Base-by-base conservation (phyloP, 2,113 vertebrate genomes). In the Chlamydotis undulata region DNA sequence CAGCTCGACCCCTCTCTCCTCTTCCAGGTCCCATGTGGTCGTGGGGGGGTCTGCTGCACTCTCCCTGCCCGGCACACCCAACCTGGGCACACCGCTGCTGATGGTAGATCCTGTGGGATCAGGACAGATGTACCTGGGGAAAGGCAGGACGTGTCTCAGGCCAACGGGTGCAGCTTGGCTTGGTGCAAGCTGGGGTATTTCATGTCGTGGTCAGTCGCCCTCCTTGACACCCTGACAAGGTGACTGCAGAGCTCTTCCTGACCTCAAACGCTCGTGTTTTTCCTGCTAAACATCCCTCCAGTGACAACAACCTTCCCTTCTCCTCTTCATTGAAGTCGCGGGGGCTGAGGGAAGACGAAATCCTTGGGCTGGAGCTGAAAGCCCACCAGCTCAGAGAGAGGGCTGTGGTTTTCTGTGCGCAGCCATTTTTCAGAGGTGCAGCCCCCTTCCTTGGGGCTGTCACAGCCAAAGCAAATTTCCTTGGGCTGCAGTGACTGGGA, bases 151-250 rank as follows among this genome's bases (percentile, higher is more conserved):
- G 63, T n/a, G 49, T 33, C n/a, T 75, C 60, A 12, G 52, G 24
- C 24, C 10, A 9, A 5, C 0, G 1, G 28, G 22, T 13, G 14
- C 10, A 45, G 12, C 23, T 25, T 53, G 56, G 41, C 10, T 64
- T 43, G 52, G 35, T 50, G 19, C 31, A 26, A n/a, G 18, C 19
- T 24, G 33, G 45, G 28, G 5, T 17, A 6, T 31, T 33, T 45
- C 1, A 1, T 37, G n/a, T 47, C 33, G 47, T 1, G 2, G 5
- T 35, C 1, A 2, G 5, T 41, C 80, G 19, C 35, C 35, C 33
- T 59, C 43, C 33, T 31, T 26, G 64, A 28, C 65, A 16, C 45
- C 33, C 64, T 29, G 37, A 31, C 7, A 19, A 68, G 47, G 61
- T 55, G 47, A 47, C 37, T 43, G 61, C 81, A 39, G 28, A 12